These are phyloP conservation scores for Chironex yamaguchii DNA, from an alignment of 30 jellyfish, hydroid and myxozoan species.

Conservation along the genomic window DNA sequence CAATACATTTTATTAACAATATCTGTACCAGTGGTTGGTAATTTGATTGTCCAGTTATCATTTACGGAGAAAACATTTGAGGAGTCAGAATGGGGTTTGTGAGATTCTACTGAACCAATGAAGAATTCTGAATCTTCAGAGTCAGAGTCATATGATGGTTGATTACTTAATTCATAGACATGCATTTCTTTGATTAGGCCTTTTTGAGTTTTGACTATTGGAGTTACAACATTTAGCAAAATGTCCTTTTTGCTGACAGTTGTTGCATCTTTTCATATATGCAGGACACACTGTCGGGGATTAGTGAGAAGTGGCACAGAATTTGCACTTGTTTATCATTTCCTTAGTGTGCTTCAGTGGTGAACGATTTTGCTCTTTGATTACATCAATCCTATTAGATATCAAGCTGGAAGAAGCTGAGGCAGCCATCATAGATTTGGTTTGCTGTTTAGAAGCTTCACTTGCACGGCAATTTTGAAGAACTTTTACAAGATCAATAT, in stretches of 20 bases:
- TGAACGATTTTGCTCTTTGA: too few relatives aligned
- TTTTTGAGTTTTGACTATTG: constrained; percentile 42
- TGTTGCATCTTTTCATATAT: constrained; percentile 25
- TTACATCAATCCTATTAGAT: too few relatives aligned
- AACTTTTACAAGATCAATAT: constrained; percentile 28
- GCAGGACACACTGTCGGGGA: constrained; percentile 45
- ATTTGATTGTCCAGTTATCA: constrained; percentile 6
- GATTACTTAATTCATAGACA: background rate
- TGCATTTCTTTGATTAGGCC: background rate
- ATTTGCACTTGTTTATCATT: too few relatives aligned
- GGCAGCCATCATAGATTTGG: too few relatives aligned
- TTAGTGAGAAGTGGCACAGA: constrained; percentile 4
- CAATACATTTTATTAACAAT: constrained; percentile 4
- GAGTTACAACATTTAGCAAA: constrained; percentile 55
- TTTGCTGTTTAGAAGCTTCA: too few relatives aligned
- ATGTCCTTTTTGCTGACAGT: constrained; percentile 55
- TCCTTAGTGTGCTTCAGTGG: too few relatives aligned
- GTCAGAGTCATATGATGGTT: constrained; percentile 19
- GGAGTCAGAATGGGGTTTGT: too few relatives aligned
- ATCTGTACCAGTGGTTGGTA: constrained; percentile 48
- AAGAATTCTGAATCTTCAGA: too few relatives aligned
- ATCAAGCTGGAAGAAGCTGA: too few relatives aligned
- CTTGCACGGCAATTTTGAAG: too few relatives aligned
- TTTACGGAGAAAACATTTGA: constrained; percentile 9
- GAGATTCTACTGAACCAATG: too few relatives aligned